Conservation (phyloP, 2,888 invertebrate species). For the Tenthredo amoena region DNA sequence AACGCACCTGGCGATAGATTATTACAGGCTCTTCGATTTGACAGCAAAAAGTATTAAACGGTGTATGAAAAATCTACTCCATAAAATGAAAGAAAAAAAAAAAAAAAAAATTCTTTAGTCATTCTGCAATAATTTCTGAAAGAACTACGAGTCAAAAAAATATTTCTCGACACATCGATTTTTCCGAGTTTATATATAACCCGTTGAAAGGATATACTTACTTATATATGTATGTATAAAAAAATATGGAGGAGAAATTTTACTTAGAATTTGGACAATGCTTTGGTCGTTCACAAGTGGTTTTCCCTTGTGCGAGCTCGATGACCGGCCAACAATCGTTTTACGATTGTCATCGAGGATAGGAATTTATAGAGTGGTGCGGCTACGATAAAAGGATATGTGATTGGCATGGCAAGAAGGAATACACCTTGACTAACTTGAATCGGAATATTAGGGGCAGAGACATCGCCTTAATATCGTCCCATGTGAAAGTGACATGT, state of each 20-base stretch:
- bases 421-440: slow-evolving; percentile 33
- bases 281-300: slow-evolving; percentile 7
- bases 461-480: slow-evolving; percentile 10
- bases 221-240: too few relatives aligned
- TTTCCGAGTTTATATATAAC: too few relatives aligned
- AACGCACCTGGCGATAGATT: neutral
- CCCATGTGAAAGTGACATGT: slow-evolving; percentile 1
- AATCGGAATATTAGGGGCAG: neutral
- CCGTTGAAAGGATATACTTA: too few relatives aligned
- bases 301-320: neutral
- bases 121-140: too few relatives aligned
- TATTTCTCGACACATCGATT: too few relatives aligned
- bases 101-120: neutral
- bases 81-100: neutral
- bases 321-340: slow-evolving; percentile 31
- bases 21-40: neutral
- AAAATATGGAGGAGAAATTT: neutral
- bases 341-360: slow-evolving; percentile 48
- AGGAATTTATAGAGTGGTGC: slow-evolving; percentile 44
- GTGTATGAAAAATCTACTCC: neutral
- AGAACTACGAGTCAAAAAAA: too few relatives aligned
- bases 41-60: neutral
- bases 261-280: neutral
- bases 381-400: slow-evolving; percentile 42
- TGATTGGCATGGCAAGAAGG: slow-evolving; percentile 21